phyloP scores from a whole-genome alignment of 2,113 vertebrate genomes.

The Felis catus region DNA sequence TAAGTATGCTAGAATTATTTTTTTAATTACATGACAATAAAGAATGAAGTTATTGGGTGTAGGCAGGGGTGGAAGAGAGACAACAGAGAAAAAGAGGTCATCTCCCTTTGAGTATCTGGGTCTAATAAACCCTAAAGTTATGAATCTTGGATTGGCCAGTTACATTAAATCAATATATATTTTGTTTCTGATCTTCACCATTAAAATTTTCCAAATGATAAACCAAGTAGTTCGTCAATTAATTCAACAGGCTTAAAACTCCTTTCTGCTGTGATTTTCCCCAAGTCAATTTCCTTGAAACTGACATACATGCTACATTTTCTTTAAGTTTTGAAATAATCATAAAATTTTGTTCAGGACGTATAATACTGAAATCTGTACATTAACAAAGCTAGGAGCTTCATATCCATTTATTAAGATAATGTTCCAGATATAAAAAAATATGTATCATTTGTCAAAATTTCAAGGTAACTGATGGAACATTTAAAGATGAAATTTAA shows the following conservation, averaged over 20 bases:
- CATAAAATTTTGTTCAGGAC: background rate
- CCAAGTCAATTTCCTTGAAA: background rate
- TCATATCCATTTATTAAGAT: constrained; percentile 52
- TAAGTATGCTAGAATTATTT: background rate
- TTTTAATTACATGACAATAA: background rate
- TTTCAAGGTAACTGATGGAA: constrained; percentile 63
- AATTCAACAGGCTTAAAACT: background rate
- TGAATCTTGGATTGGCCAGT: background rate
- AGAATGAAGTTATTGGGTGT: background rate
- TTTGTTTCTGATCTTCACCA: background rate
- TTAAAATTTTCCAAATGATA: background rate
- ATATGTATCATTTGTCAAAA: constrained; percentile 54
- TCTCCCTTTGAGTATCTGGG: background rate
- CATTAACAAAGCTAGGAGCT: background rate
- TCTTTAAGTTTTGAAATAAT: background rate
- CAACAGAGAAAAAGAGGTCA: background rate
- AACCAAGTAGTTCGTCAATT: background rate
- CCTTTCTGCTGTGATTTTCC: background rate
- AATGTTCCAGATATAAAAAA: constrained; percentile 36
- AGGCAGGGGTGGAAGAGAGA: background rate
- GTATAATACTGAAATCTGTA: background rate
- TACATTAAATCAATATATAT: background rate
- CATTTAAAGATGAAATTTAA: constrained; percentile 64
- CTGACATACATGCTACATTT: background rate
- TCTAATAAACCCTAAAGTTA: background rate